phyloP scores from a whole-genome alignment of 1,140 invertebrate genomes.

The Drosophila watanabei region DNA sequence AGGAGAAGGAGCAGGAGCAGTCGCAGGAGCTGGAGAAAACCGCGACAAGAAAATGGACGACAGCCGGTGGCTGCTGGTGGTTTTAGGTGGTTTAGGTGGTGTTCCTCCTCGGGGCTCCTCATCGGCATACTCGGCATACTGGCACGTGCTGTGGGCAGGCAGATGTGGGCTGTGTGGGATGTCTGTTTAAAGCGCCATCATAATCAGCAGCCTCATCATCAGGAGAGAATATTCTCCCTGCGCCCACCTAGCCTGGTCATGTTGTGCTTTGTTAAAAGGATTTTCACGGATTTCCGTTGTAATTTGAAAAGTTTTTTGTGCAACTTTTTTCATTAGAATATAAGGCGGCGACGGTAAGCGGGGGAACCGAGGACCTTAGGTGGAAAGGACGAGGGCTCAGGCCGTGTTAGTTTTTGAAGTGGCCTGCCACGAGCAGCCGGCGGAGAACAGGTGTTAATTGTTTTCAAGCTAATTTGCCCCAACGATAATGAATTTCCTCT shows the following conservation, averaged over 20 bases:
- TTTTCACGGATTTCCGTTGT: slow-evolving; percentile 84
- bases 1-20: not conserved
- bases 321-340: slow-evolving; percentile 83
- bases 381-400: slow-evolving; percentile 1
- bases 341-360: slow-evolving; percentile 12
- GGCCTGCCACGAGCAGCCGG: slow-evolving; percentile 68
- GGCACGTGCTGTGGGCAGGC: slow-evolving; percentile 24
- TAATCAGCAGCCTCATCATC: slow-evolving; percentile 73
- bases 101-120: not conserved
- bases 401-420: slow-evolving; percentile 70
- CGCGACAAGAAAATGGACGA: slow-evolving; percentile 49
- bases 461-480: slow-evolving; percentile 78
- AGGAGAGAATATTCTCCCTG: slow-evolving; percentile 6
- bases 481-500: slow-evolving; percentile 68
- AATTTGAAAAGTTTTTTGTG: slow-evolving; percentile 83
- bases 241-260: slow-evolving; percentile 30
- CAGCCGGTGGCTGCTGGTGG: slow-evolving; percentile 37
- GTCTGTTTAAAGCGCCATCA: slow-evolving; percentile 74
- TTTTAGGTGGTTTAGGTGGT: slow-evolving; percentile 3
- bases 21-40: slow-evolving; percentile 8
- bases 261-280: slow-evolving; percentile 84
- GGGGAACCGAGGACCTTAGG: not conserved
- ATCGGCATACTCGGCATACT: not conserved
- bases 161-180: slow-evolving; percentile 42
- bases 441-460: slow-evolving; percentile 79